These are phyloP conservation scores for Carassius auratus DNA, from an alignment of 2,113 vertebrate species.

Conservation along the genomic window DNA sequence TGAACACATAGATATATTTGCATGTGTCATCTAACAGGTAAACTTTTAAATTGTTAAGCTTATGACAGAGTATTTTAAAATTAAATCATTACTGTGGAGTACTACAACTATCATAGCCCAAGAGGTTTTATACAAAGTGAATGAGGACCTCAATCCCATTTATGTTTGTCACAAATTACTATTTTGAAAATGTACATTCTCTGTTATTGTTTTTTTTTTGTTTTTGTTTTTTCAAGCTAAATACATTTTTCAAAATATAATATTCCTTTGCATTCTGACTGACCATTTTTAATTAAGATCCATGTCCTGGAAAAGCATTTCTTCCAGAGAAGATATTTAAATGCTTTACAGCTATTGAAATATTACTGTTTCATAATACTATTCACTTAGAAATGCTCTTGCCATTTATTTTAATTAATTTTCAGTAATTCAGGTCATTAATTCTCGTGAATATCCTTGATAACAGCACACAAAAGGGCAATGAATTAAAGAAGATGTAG, in stretches of 20 bases:
- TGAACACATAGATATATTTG: constrained; percentile 50
- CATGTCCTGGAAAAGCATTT: neutral
- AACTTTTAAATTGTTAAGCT: constrained; percentile 29
- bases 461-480: neutral
- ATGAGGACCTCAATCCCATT: neutral
- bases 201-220: too few species aligned
- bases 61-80: constrained; percentile 14
- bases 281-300: neutral
- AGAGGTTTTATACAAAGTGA: neutral
- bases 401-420: neutral
- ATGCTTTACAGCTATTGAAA: neutral
- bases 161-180: neutral
- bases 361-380: neutral
- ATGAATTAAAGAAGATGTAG: neutral
- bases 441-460: constrained; percentile 1
- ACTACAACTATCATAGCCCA: neutral
- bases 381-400: neutral
- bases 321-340: neutral
- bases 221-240: neutral
- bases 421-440: constrained; percentile 1
- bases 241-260: neutral
- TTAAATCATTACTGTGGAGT: neutral
- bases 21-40: constrained; percentile 5
- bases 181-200: neutral
- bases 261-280: neutral